Evolutionary conservation across 2,888 invertebrate species (phyloP), one percentile per base, ranked within the genome.

Genomic region (Agrilus biguttatus): DNA sequence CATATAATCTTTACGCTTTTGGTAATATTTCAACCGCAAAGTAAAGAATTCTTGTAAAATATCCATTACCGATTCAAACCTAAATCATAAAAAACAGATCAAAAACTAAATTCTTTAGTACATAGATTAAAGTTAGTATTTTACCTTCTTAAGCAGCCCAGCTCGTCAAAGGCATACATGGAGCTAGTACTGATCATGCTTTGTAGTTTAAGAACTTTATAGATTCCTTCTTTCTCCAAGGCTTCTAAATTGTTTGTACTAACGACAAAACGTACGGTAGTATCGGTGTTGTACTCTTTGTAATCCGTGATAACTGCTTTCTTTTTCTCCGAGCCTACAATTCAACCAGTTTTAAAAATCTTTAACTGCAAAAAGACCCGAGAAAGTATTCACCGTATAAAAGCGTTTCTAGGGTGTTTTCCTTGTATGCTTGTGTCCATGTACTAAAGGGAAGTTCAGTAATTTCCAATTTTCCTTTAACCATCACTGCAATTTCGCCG

Each of bases 361-460:
- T 7, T 4, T 28, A n/a, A 6, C 14, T 33, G 3, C 14, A 33
- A 21, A 36, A 8, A 12, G 3, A 28, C 28, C 36, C 5, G 8
- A 33, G n/a, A 28, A 14, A 33, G 14, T 28, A 45, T 51, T 51
- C 67, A 28, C 92, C 91, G 52, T 79, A 75, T 12, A 92, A 66
- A 73, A 97, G 78, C 0, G 84, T 78, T 60, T 96, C 96, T 36
- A 98, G 68, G 0, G 92, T 86, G 49, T 80, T 80, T 63, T 98
- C 97, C 65, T 98, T 98, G 63, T 98, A 98, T 36, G 75, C 73
- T 66, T 96, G 92, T 0, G 98, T 98, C 97, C 98, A 98, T 0
- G 75, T 75, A 14, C 90, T 85, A 42, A 98, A 66, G 0, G 98
- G 98, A 47, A 98, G 72, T 65, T 99, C 98, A 0, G 92, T 88